phyloP scores from a whole-genome alignment of 1,140 invertebrate genomes.

The Onthophagus taurus region DNA sequence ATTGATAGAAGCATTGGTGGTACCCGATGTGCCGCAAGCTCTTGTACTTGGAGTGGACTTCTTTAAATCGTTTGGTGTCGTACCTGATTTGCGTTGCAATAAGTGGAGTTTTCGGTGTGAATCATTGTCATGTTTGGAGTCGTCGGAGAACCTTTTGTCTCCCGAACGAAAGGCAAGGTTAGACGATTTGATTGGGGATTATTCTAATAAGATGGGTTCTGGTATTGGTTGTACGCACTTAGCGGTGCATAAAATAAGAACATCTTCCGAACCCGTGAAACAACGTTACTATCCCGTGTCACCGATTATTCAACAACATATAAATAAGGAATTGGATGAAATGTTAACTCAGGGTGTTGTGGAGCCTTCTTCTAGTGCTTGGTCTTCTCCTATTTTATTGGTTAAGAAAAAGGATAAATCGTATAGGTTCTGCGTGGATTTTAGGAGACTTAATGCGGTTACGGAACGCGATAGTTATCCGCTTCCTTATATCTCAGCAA shows the following conservation, averaged over 20 bases:
- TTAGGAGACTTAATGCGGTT: background rate
- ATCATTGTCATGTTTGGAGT: too few species aligned
- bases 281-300: background rate
- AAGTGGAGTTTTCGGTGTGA: background rate
- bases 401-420: constrained; percentile 19
- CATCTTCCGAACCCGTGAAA: too few species aligned
- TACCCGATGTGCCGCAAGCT: constrained; percentile 10
- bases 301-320: background rate
- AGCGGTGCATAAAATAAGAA: too few species aligned
- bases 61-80: constrained; percentile 15
- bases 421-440: constrained; percentile 25
- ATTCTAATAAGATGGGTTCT: background rate
- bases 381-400: constrained; percentile 19
- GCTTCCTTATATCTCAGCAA: too few species aligned
- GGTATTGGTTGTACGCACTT: too few species aligned
- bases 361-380: constrained; percentile 13
- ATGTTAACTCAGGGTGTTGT: constrained; percentile 20
- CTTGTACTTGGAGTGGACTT: constrained; percentile 17
- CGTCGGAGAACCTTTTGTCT: background rate
- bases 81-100: constrained; percentile 14
- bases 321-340: constrained; percentile 20
- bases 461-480: too few species aligned
- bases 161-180: background rate
- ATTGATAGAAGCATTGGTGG: constrained; percentile 11
- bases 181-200: background rate